These are phyloP conservation scores for Hecatera dysodea DNA, from an alignment of 2,888 invertebrate species.

Conservation along the genomic window DNA sequence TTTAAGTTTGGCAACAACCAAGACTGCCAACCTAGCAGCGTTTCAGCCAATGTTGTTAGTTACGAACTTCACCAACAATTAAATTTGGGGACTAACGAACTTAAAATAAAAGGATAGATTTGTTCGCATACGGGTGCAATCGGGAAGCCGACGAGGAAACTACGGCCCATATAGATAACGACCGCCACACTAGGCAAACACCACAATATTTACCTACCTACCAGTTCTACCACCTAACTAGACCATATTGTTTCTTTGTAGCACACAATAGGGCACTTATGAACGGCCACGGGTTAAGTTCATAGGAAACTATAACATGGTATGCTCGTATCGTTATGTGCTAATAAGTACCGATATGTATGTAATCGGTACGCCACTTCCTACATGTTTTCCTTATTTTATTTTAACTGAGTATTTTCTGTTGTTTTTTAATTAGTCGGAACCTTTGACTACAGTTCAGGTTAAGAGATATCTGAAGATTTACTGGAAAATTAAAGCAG, in stretches of 20 bases:
- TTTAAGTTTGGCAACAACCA: constrained; percentile 56
- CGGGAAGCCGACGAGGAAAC: constrained; percentile 83
- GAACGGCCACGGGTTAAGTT: constrained; percentile 36
- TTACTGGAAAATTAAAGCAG: not conserved
- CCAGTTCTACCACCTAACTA: constrained; percentile 58
- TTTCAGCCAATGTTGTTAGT: constrained; percentile 21
- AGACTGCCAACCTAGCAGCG: constrained; percentile 25
- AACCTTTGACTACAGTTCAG: not conserved
- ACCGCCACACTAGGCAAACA: constrained; percentile 75
- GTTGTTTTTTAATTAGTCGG: constrained; percentile 1
- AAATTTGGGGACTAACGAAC: constrained; percentile 21
- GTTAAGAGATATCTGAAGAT: not conserved
- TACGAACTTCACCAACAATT: constrained; percentile 16
- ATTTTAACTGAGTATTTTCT: not conserved
- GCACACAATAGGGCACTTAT: constrained; percentile 50
- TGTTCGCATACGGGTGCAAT: constrained; percentile 72
- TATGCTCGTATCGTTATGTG: constrained; percentile 17
- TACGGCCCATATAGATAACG: constrained; percentile 87
- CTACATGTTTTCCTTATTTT: not conserved
- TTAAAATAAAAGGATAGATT: constrained; percentile 37
- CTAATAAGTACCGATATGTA: constrained; percentile 7
- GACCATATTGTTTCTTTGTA: constrained; percentile 56
- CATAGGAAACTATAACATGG: constrained; percentile 42
- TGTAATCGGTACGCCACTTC: constrained; percentile 30
- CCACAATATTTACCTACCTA: constrained; percentile 71